Percentiles rank a stretch among this genome's conserved stretches.
These are phyloP conservation scores for Drosophila meridiana DNA, from an alignment of 2,888 invertebrate species.

Conservation along the genomic window DNA sequence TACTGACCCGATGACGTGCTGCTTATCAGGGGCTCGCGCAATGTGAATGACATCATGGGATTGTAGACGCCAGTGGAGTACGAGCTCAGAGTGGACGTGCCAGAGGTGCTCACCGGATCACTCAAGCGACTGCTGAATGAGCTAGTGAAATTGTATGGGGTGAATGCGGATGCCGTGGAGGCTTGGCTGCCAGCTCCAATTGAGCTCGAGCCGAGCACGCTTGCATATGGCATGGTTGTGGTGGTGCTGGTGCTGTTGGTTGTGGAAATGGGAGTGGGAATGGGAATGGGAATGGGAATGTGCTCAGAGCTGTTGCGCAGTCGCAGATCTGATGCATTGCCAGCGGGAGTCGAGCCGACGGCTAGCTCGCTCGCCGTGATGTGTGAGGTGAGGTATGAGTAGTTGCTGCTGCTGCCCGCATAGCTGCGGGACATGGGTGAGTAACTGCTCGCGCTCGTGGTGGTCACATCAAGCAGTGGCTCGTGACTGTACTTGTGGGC, in stretches of 20 bases:
- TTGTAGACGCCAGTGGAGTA: constrained; percentile 74
- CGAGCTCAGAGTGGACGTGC: constrained; percentile 40
- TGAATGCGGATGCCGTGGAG: constrained; percentile 36
- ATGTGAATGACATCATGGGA: constrained; percentile 76
- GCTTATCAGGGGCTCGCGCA: constrained; percentile 65
- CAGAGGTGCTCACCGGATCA: constrained; percentile 37
- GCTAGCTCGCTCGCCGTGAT: constrained; percentile 1
- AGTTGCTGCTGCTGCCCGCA: constrained; percentile 59
- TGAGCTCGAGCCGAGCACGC: constrained; percentile 2
- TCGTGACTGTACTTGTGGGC: constrained; percentile 39
- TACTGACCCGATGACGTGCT: constrained; percentile 48
- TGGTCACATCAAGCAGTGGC: constrained; percentile 25
- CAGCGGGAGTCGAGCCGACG: constrained; percentile 12
- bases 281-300: constrained; percentile 64
- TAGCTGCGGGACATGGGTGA: constrained; percentile 61
- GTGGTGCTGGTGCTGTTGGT: constrained; percentile 23
- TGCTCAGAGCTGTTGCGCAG: constrained; percentile 76
- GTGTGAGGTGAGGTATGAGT: constrained; percentile 69
- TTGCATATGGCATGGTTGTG: constrained; percentile 44
- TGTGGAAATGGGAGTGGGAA: not conserved
- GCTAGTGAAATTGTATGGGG: constrained; percentile 58
- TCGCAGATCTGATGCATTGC: constrained; percentile 49
- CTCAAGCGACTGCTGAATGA: constrained; percentile 48
- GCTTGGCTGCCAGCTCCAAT: not conserved
- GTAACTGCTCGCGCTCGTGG: constrained; percentile 29